phyloP scores from a whole-genome alignment of 2,113 vertebrate species.

The Melanostigma gelatinosum region DNA sequence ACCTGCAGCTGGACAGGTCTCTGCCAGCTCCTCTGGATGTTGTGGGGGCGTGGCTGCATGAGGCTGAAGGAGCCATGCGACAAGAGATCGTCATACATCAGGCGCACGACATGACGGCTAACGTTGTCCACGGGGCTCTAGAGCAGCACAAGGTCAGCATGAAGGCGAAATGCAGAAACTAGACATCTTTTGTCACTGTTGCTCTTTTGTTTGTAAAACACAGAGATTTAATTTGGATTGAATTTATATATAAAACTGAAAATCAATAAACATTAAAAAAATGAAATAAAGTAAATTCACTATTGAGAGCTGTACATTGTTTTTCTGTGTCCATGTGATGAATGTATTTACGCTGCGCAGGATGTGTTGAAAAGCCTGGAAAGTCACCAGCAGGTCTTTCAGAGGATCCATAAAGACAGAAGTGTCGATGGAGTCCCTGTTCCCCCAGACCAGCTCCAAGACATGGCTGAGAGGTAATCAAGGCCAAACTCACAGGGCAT shows the following conservation, averaged over 20 bases:
- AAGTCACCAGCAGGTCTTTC: constrained; percentile 91
- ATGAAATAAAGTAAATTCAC: neutral
- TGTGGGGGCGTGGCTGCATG: constrained; percentile 93
- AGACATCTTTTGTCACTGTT: no score
- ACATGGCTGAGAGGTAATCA: constrained; percentile 93
- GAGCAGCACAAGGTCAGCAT: constrained; percentile 91
- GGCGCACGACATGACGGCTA: constrained; percentile 90
- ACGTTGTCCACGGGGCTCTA: constrained; percentile 88
- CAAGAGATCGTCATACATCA: constrained; percentile 91
- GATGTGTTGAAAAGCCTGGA: constrained; percentile 93
- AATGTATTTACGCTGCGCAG: constrained; percentile 76
- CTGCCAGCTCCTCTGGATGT: constrained; percentile 91
- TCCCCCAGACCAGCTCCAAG: constrained; percentile 93
- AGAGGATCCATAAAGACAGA: constrained; percentile 92
- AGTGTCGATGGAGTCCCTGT: constrained; percentile 92
- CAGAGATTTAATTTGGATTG: no score
- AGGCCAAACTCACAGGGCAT: neutral
- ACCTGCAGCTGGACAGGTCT: constrained; percentile 91
- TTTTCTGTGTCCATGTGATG: neutral
- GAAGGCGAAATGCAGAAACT: neutral
- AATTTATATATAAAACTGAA: no score
- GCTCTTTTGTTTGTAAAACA: no score
- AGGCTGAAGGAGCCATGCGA: constrained; percentile 89
- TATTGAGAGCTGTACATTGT: neutral
- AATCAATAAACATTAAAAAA: no score